These are phyloP conservation scores for Spilogale gracilis DNA, from an alignment of 2,113 vertebrate species.

Conservation along the genomic window DNA sequence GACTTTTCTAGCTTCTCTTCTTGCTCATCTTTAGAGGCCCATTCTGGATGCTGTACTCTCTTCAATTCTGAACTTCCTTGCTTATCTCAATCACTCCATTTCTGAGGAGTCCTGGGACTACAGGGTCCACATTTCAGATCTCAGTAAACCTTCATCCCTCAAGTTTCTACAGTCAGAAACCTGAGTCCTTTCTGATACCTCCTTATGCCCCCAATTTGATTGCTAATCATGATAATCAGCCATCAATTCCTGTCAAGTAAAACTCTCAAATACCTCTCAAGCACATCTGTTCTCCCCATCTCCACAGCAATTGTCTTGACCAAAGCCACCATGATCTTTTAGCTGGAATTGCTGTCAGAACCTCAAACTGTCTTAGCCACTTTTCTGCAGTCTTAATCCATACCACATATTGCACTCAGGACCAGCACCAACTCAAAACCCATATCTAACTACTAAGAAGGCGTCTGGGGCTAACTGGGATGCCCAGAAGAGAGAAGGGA, in stretches of 20 bases:
- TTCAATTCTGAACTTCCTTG: background rate
- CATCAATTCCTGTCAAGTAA: background rate
- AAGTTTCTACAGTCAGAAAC: background rate
- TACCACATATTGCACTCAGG: fast-evolving
- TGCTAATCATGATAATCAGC: background rate
- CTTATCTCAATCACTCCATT: fast-evolving
- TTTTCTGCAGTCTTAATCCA: background rate
- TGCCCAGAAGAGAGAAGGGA: fast-evolving
- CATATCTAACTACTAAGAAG: background rate
- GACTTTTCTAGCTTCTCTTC: background rate
- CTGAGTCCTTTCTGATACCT: background rate
- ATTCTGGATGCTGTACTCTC: too few relatives aligned
- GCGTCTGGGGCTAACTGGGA: background rate
- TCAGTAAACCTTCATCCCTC: background rate
- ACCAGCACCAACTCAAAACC: background rate
- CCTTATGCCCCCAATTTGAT: background rate
- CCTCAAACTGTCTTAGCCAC: background rate
- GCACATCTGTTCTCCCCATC: background rate
- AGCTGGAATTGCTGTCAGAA: background rate
- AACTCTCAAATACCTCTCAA: background rate
- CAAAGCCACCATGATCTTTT: too few relatives aligned
- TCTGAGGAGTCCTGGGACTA: too few relatives aligned
- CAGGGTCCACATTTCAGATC: background rate
- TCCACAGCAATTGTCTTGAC: background rate
- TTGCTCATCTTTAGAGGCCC: background rate